A percentile compares a stretch with the other conserved stretches of the same genome.
Conservation (phyloP, 1,140 invertebrate genomes). For the Brachionus paranguensis region DNA sequence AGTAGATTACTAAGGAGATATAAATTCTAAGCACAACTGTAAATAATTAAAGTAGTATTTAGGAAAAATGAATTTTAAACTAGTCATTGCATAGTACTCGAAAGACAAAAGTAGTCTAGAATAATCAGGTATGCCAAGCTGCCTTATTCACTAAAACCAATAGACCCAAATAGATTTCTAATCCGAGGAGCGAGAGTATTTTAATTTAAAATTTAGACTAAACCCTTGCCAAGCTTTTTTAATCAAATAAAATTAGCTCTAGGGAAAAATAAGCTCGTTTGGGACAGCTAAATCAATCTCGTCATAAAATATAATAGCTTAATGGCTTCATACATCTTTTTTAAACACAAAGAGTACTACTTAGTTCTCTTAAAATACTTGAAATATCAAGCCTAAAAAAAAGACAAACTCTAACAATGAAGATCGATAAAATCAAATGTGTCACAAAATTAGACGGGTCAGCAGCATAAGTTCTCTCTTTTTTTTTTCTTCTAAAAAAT, state of each 20-base stretch:
- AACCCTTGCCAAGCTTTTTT: not conserved
- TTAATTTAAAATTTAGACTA: not conserved
- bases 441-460: not conserved
- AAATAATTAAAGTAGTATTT: too few species aligned
- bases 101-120: too few species aligned
- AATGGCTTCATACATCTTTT: not conserved
- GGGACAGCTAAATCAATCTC: not conserved
- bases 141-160: too few species aligned
- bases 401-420: not conserved
- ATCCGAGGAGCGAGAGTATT: not conserved
- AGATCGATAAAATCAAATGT: not conserved
- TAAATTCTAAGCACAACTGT: too few species aligned
- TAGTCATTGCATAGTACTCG: too few species aligned
- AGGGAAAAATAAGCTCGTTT: not conserved
- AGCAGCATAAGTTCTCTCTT: too few species aligned
- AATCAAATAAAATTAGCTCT: not conserved
- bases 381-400: not conserved
- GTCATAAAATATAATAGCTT: not conserved
- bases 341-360: not conserved
- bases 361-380: not conserved
- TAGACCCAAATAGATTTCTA: too few species aligned
- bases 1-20: too few species aligned
- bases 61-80: too few species aligned
- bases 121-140: too few species aligned
- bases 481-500: too few species aligned